Percentiles rank a stretch among this genome's conserved stretches.
Conservation (phyloP, 2,113 vertebrate genomes). For the Centropristis striata region DNA sequence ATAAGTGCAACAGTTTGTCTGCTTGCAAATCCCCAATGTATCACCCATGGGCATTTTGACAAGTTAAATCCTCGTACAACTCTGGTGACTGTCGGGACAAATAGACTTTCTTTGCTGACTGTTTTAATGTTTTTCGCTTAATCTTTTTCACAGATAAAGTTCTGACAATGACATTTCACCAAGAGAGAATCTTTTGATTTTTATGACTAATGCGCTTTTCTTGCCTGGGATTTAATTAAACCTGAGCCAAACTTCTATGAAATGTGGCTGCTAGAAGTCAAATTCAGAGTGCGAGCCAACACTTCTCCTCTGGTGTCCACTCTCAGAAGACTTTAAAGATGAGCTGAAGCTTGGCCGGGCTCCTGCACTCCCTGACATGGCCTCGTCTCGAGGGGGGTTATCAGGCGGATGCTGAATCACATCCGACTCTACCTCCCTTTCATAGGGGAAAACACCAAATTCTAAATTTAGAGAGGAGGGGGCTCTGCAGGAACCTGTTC, state of each 20-base stretch:
- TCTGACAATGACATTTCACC: constrained; percentile 26
- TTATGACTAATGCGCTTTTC: constrained; percentile 9
- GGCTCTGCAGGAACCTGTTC: constrained; percentile 18
- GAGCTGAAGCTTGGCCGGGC: constrained; percentile 63
- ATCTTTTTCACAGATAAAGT: constrained; percentile 55
- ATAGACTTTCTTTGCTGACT: constrained; percentile 1
- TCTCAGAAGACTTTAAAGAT: constrained; percentile 58
- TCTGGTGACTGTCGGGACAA: constrained; percentile 1
- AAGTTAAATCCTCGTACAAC: constrained; percentile 55
- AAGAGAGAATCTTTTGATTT: constrained; percentile 11
- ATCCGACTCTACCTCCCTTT: constrained; percentile 59
- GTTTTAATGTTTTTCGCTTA: constrained; percentile 32
- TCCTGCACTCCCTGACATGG: constrained; percentile 58
- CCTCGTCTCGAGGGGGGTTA: constrained; percentile 56
- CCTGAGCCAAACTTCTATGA: constrained; percentile 11
- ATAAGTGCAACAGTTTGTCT: constrained; percentile 65
- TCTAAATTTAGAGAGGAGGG: constrained; percentile 27
- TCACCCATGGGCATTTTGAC: constrained; percentile 51
- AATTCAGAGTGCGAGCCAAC: constrained; percentile 29
- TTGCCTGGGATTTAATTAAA: constrained; percentile 29
- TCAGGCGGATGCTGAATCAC: constrained; percentile 66
- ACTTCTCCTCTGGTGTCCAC: constrained; percentile 46
- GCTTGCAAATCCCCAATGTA: constrained; percentile 62
- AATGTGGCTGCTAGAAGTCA: constrained; percentile 52
- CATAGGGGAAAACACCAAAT: constrained; percentile 7